These are phyloP conservation scores for Aegotheles bennettii DNA, from an alignment of 2,113 vertebrate genomes.

Conservation along the genomic window DNA sequence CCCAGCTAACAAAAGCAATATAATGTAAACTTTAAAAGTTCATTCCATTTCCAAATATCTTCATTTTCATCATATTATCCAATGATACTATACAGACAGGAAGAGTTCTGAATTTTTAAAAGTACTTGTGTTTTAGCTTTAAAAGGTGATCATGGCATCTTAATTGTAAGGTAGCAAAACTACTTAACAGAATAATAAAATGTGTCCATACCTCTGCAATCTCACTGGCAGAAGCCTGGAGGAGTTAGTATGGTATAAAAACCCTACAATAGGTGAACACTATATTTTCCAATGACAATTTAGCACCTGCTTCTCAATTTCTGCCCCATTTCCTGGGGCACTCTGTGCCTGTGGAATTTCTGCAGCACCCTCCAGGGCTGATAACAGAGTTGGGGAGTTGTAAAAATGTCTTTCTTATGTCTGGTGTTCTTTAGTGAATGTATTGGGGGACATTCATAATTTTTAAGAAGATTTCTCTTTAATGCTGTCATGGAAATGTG, in stretches of 20 bases:
- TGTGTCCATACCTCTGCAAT: not conserved
- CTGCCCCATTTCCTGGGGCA: constrained; percentile 13
- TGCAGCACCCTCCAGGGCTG: not conserved
- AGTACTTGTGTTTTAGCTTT: not conserved
- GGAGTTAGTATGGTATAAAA: not conserved
- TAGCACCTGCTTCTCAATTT: constrained; percentile 44
- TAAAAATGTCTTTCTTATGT: constrained; percentile 46
- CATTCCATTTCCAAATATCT: not conserved
- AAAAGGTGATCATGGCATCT: not conserved
- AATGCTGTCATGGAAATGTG: constrained; percentile 14
- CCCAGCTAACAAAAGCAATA: not conserved
- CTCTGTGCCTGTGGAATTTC: not conserved
- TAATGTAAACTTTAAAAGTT: not conserved
- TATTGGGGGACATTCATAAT: constrained; percentile 29
- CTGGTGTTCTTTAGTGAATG: constrained; percentile 53
- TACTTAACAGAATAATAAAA: not conserved
- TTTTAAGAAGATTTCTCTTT: constrained; percentile 34
- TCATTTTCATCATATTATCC: not conserved
- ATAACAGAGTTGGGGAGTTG: constrained; percentile 23
- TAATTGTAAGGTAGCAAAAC: not conserved
- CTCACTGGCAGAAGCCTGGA: not conserved
- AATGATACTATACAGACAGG: not conserved
- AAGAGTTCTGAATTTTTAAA: not conserved
- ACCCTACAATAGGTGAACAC: not conserved
- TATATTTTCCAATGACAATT: not conserved